These are phyloP conservation scores for Nannobrachium achirus DNA, from an alignment of 2,113 vertebrate genomes.

Conservation along the genomic window DNA sequence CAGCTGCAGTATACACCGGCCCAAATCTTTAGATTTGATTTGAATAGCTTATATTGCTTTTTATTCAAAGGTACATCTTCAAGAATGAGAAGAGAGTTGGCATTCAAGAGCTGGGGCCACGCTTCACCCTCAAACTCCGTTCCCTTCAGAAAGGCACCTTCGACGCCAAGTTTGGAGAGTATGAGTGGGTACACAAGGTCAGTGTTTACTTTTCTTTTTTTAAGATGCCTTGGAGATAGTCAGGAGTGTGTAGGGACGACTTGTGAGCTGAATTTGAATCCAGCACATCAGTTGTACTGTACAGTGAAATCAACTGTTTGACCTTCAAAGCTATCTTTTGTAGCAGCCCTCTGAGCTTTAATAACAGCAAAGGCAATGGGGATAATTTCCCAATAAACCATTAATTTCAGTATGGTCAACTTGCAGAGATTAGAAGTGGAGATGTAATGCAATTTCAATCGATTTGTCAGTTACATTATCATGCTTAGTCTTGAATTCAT, in stretches of 20 bases:
- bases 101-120: constrained; percentile 96
- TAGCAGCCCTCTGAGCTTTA: too few species aligned
- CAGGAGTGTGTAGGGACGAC: too few species aligned
- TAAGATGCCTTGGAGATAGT: too few species aligned
- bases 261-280: too few species aligned
- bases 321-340: too few species aligned
- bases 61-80: constrained; percentile 87
- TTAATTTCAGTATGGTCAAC: not conserved
- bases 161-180: constrained; percentile 97
- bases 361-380: not conserved
- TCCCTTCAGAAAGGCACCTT: constrained; percentile 98
- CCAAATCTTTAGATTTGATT: not conserved
- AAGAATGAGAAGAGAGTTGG: constrained; percentile 97
- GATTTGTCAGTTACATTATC: too few species aligned
- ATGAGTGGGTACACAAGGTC: constrained; percentile 99
- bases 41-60: not conserved
- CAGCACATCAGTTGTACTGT: too few species aligned
- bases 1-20: not conserved
- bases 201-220: too few species aligned
- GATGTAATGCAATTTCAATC: too few species aligned
- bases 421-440: too few species aligned
- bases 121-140: constrained; percentile 95
- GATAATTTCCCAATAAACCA: not conserved
- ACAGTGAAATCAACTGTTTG: too few species aligned
- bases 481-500: too few species aligned